phyloP scores from a whole-genome alignment of 64 coral and sea anemone species.

The Stylophora pistillata region DNA sequence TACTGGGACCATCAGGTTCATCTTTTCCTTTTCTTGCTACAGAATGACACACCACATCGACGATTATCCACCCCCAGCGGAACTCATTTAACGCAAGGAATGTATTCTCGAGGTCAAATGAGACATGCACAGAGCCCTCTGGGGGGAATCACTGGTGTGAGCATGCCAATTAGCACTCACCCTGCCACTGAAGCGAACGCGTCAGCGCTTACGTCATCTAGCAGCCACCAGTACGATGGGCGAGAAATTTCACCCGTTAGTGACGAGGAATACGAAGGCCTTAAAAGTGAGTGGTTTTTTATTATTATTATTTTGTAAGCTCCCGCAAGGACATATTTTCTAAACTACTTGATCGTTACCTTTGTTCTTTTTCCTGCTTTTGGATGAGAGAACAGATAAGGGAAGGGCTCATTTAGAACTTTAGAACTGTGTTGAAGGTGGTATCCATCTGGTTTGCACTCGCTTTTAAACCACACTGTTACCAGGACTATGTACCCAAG shows the following conservation, averaged over 20 bases:
- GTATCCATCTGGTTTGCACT: too few relatives aligned
- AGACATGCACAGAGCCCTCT: conserved; percentile 70
- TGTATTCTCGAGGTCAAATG: conserved; percentile 37
- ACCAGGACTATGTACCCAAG: too few relatives aligned
- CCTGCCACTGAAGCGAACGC: conserved; percentile 31
- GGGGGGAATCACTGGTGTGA: conserved; percentile 85
- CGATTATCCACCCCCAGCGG: conserved; percentile 74
- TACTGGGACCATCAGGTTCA: too few relatives aligned
- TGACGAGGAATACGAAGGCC: conserved; percentile 50
- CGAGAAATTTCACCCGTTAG: conserved; percentile 58
- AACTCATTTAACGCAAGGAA: conserved; percentile 12
- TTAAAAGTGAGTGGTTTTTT: conserved; percentile 5
- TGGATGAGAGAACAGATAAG: too few relatives aligned
- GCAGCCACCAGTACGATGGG: conserved; percentile 43
- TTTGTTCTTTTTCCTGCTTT: too few relatives aligned
- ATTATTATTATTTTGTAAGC: not conserved
- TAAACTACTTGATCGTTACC: too few relatives aligned
- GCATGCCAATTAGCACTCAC: conserved; percentile 74
- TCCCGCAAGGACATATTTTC: too few relatives aligned
- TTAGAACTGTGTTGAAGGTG: too few relatives aligned
- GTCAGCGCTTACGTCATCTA: conserved; percentile 16
- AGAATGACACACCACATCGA: conserved; percentile 65
- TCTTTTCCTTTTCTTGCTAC: not conserved
- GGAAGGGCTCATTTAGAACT: too few relatives aligned
- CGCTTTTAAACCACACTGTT: too few relatives aligned